phyloP scores from a whole-genome alignment of 2,888 invertebrate species.

The Patella pellucida region DNA sequence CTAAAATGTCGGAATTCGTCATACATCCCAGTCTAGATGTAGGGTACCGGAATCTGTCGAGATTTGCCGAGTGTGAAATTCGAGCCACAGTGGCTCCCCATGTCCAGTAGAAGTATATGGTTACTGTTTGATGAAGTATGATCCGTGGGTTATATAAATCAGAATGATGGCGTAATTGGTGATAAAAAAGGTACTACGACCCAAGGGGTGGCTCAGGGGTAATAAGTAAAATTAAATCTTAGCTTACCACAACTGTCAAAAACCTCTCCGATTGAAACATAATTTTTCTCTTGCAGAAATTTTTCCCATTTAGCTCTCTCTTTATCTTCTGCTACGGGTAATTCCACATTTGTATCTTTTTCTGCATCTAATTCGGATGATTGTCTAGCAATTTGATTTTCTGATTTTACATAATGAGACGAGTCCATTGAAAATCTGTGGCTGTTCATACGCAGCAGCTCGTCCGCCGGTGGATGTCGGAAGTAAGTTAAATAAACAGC shows the following conservation, averaged over 20 bases:
- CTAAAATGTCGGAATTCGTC: too few relatives aligned
- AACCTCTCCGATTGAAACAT: conserved; percentile 51
- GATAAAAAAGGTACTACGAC: too few relatives aligned
- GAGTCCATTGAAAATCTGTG: not conserved
- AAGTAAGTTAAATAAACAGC: conserved; percentile 34
- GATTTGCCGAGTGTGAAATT: too few relatives aligned
- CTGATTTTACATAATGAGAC: not conserved
- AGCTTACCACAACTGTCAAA: conserved; percentile 56
- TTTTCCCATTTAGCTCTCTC: conserved; percentile 44
- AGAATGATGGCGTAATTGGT: too few relatives aligned
- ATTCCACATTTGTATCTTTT: conserved; percentile 24
- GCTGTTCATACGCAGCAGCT: conserved; percentile 31
- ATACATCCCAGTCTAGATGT: too few relatives aligned
- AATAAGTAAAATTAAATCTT: too few relatives aligned
- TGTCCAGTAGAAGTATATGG: too few relatives aligned
- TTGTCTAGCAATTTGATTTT: not conserved
- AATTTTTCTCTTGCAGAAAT: conserved; percentile 47
- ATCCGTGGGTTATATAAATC: too few relatives aligned
- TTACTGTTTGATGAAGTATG: too few relatives aligned
- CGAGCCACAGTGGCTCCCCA: too few relatives aligned
- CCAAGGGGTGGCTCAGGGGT: too few relatives aligned
- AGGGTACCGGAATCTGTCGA: too few relatives aligned
- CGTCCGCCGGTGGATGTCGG: conserved; percentile 36
- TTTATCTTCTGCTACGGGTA: conserved; percentile 30
- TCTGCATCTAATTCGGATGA: not conserved